Evolutionary conservation across 2,113 vertebrate genomes (phyloP).

Genomic region (Anseranas semipalmata): DNA sequence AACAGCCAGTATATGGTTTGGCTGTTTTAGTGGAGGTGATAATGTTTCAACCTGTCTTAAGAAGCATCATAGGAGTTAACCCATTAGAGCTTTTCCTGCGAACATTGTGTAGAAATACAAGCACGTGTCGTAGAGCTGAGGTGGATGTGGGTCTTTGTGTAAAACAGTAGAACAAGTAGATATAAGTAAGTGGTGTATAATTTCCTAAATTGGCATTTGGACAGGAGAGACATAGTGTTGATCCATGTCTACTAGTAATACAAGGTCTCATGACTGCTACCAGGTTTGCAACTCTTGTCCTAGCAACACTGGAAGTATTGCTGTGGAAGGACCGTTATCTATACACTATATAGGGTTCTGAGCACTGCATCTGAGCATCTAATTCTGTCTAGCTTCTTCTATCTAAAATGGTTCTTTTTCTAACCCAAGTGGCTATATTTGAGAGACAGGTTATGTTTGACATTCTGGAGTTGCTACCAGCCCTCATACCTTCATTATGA

Average conservation of each 20-base stretch:
- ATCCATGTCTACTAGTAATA: not conserved
- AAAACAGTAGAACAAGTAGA: not conserved
- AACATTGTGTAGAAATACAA: not conserved
- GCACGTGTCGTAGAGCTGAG: not conserved
- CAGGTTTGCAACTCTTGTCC: not conserved
- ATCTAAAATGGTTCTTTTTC: not conserved
- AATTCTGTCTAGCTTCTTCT: not conserved
- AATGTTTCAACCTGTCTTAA: not conserved
- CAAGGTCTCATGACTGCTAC: not conserved
- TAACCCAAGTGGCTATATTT: not conserved
- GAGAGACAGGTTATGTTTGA: not conserved
- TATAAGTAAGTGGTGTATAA: not conserved
- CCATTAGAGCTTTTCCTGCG: not conserved
- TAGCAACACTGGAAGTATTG: not conserved
- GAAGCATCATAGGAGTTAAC: not conserved
- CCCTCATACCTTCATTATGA: not conserved
- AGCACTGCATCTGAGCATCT: not conserved
- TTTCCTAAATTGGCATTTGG: not conserved
- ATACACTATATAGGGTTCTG: not conserved
- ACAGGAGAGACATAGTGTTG: not conserved
- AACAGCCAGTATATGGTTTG: not conserved
- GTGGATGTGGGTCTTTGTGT: not conserved
- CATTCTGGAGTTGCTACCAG: not conserved
- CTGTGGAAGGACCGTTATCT: not conserved
- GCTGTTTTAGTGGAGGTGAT: not conserved